Percentiles rank a stretch among this genome's conserved stretches.
phyloP scores from a whole-genome alignment of 1,140 invertebrate species.

The Drosophila tropicalis region DNA sequence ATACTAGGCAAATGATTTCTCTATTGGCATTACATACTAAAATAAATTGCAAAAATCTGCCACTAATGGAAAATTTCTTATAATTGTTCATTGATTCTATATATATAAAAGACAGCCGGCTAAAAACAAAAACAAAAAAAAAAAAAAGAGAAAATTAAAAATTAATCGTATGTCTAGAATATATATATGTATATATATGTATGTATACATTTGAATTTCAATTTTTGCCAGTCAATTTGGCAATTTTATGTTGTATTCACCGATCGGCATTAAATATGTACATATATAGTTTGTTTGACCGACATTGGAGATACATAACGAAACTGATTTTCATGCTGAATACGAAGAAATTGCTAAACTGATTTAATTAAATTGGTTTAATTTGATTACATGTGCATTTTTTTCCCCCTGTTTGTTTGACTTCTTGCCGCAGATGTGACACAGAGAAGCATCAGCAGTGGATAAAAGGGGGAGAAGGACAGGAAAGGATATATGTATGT shows the following conservation, averaged over 20 bases:
- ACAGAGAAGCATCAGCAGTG: neutral
- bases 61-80: no score
- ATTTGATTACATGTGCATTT: constrained; percentile 51
- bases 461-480: neutral
- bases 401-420: neutral
- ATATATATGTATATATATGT: no score
- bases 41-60: no score
- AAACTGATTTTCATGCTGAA: constrained; percentile 14
- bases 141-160: neutral
- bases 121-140: neutral
- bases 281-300: neutral
- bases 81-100: neutral
- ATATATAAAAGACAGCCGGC: neutral
- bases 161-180: no score
- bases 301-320: neutral
- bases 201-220: neutral
- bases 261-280: neutral
- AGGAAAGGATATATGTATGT: no score
- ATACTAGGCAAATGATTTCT: no score
- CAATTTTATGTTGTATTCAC: neutral
- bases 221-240: constrained; percentile 7
- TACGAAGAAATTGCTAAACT: constrained; percentile 49
- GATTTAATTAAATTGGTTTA: constrained; percentile 69
- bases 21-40: no score
- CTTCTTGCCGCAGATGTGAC: constrained; percentile 7